Percentiles rank a stretch among this genome's conserved stretches.
Evolutionary conservation across 2,113 vertebrate genomes (phyloP).

Genomic region (Hiodon tergisus): DNA sequence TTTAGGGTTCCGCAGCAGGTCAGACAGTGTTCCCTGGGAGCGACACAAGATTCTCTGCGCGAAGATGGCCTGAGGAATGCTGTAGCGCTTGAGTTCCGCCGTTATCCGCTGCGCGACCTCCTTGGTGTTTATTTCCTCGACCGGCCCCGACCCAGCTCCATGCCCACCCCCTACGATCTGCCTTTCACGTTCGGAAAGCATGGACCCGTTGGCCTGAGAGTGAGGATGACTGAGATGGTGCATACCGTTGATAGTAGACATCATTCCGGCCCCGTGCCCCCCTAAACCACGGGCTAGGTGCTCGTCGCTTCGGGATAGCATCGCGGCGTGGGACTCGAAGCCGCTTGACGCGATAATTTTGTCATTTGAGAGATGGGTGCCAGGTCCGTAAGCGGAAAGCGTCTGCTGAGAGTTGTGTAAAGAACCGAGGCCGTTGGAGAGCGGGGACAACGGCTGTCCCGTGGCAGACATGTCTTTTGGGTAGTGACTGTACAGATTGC

Average conservation of each 20-base stretch:
- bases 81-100: slow-evolving; percentile 93
- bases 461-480: slow-evolving; percentile 91
- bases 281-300: slow-evolving; percentile 83
- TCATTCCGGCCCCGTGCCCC: slow-evolving; percentile 78
- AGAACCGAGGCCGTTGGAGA: slow-evolving; percentile 83
- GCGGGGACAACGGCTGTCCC: slow-evolving; percentile 86
- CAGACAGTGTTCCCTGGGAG: slow-evolving; percentile 93
- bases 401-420: slow-evolving; percentile 89
- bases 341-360: slow-evolving; percentile 88
- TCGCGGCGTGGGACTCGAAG: slow-evolving; percentile 88
- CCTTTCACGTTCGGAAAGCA: slow-evolving; percentile 73
- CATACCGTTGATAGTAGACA: slow-evolving; percentile 81
- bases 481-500: slow-evolving; percentile 90
- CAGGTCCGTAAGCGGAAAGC: slow-evolving; percentile 77
- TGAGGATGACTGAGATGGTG: slow-evolving; percentile 80
- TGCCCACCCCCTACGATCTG: slow-evolving; percentile 65
- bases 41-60: slow-evolving; percentile 95
- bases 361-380: slow-evolving; percentile 79
- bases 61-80: slow-evolving; percentile 97
- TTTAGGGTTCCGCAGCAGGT: slow-evolving; percentile 95
- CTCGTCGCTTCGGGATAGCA: slow-evolving; percentile 88
- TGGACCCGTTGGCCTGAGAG: slow-evolving; percentile 67
- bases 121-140: slow-evolving; percentile 96
- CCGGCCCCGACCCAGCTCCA: slow-evolving; percentile 73
- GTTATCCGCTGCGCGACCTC: slow-evolving; percentile 97